phyloP scores from a whole-genome alignment of 2,797 vertebrate species.

The Halcyon smyrnensis region DNA sequence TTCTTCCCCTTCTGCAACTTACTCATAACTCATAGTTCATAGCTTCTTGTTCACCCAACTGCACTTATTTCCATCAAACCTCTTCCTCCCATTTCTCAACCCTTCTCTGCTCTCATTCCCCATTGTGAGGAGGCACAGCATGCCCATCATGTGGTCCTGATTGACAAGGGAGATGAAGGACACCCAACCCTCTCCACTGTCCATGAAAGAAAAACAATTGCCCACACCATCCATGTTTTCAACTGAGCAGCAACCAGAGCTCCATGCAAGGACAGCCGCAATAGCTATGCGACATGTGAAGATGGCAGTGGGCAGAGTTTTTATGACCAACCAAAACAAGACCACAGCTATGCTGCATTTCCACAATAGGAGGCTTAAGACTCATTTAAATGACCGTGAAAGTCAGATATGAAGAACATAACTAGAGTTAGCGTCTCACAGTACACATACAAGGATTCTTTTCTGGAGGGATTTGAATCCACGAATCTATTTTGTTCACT shows the following conservation, averaged over 20 bases:
- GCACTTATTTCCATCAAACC: neutral
- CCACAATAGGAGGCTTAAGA: neutral
- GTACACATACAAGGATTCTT: neutral
- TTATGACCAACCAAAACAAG: neutral
- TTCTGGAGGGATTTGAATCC: constrained; percentile 1
- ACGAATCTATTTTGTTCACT: neutral
- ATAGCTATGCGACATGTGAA: neutral
- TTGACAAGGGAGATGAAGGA: neutral
- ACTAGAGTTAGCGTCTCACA: accelerated
- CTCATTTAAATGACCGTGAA: neutral
- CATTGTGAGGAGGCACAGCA: neutral
- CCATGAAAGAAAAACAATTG: neutral
- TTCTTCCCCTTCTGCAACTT: neutral
- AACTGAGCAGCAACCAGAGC: neutral
- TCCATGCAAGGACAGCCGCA: accelerated
- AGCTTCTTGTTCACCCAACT: neutral
- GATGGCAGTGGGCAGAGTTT: neutral
- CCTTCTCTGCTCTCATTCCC: neutral
- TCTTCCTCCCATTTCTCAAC: neutral
- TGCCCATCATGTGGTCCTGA: neutral
- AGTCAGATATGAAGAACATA: neutral
- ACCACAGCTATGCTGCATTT: neutral
- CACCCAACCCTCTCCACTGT: neutral
- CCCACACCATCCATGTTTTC: neutral
- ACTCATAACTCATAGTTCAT: neutral